phyloP scores from a whole-genome alignment of 2,888 invertebrate genomes.

The Athalia rosae region DNA sequence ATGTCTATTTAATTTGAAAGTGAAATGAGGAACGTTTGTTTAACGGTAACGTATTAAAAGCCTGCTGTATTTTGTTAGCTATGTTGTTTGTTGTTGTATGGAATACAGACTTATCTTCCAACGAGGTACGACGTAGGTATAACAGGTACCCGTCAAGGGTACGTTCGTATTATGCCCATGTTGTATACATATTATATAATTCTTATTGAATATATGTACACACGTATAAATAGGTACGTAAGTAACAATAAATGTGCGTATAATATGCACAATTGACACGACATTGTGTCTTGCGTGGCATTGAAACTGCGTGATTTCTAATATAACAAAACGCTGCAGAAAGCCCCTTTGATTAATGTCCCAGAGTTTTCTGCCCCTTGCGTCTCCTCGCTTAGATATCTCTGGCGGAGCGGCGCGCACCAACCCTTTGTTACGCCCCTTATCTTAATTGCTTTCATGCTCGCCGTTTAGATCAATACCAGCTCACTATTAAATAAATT shows the following conservation, averaged over 20 bases:
- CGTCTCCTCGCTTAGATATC: conserved; percentile 25
- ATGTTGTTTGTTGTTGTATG: no score
- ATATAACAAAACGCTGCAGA: conserved; percentile 39
- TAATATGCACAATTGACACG: conserved; percentile 4
- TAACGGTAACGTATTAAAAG: no score
- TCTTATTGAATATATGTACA: no score
- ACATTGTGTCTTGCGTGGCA: conserved; percentile 29
- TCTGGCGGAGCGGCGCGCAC: conserved; percentile 38
- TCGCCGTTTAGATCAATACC: conserved; percentile 71
- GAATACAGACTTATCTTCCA: no score
- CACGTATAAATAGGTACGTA: no score
- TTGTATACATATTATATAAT: no score
- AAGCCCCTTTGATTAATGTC: conserved; percentile 40
- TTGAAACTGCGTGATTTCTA: conserved; percentile 38
- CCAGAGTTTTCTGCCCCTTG: conserved; percentile 35
- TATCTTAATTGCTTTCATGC: conserved; percentile 72
- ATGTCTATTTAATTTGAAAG: no score
- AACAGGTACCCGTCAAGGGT: no score
- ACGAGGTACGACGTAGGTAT: no score
- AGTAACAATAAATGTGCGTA: background rate
- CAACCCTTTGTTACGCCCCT: conserved; percentile 72
- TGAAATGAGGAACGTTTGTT: no score
- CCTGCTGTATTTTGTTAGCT: no score
- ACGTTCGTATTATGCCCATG: no score
- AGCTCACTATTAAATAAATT: conserved; percentile 47